Evolutionary conservation across 2,797 vertebrate species (phyloP).

Genomic region (Gambusia yucatana): DNA sequence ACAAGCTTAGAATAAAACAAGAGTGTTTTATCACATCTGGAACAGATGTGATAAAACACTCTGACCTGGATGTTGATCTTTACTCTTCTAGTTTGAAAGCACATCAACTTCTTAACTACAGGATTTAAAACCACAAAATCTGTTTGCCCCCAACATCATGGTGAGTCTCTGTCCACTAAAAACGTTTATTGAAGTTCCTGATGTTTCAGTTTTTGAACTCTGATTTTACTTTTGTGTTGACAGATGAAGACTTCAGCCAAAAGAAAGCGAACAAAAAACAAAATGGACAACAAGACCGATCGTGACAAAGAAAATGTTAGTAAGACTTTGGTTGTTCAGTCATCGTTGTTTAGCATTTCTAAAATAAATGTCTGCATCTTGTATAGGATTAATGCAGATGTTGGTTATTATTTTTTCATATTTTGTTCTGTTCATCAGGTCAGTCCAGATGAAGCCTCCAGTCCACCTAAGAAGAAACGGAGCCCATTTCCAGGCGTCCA

Average conservation of each 20-base stretch:
- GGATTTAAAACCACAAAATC: not conserved
- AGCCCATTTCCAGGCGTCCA: not conserved
- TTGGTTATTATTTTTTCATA: not conserved
- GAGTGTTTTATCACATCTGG: not conserved
- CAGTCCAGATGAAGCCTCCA: fast-evolving
- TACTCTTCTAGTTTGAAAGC: not conserved
- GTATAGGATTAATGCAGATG: not conserved
- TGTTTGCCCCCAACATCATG: not conserved
- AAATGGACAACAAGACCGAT: not conserved
- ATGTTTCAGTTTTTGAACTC: not conserved
- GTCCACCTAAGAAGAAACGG: not conserved
- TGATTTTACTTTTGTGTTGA: not conserved
- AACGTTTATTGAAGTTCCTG: not conserved
- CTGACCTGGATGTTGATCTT: not conserved
- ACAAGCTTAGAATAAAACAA: too few relatives aligned
- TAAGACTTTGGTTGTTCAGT: not conserved
- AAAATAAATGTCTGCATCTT: not conserved
- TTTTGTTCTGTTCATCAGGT: not conserved
- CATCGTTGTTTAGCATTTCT: not conserved
- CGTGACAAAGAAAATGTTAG: not conserved
- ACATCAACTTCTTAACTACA: not conserved
- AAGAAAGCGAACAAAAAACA: not conserved
- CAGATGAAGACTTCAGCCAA: not conserved
- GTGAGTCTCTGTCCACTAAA: not conserved
- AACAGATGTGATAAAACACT: too few relatives aligned